Evolutionary conservation across 2,888 invertebrate species (phyloP).

Genomic region (Chymomyza caudatula): DNA sequence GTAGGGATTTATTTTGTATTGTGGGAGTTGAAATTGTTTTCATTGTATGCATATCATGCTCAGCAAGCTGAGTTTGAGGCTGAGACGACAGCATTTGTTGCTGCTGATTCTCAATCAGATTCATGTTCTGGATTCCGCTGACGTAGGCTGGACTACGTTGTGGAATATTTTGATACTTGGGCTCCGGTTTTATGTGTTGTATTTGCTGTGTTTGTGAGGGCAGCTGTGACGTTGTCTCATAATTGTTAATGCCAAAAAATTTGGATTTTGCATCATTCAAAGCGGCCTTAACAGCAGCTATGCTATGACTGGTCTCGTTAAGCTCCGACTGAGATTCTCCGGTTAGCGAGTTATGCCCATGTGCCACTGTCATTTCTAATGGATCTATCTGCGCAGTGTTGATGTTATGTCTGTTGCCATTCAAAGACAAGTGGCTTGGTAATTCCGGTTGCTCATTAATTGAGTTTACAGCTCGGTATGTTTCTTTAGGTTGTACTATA

Average conservation of each 20-base stretch:
- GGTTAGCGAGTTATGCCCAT: conserved; percentile 27
- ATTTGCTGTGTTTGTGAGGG: conserved; percentile 8
- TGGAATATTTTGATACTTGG: conserved; percentile 74
- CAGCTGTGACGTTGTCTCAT: conserved; percentile 20
- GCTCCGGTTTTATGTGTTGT: conserved; percentile 34
- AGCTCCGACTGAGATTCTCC: conserved; percentile 50
- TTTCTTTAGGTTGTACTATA: neutral
- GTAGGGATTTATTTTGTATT: conserved; percentile 29
- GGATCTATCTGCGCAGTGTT: conserved; percentile 27
- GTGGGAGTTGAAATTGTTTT: neutral
- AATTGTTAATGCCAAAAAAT: conserved; percentile 76
- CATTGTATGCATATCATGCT: conserved; percentile 10
- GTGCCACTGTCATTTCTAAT: conserved; percentile 25
- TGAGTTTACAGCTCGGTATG: neutral
- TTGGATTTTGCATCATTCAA: conserved; percentile 77
- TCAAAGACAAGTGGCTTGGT: conserved; percentile 42
- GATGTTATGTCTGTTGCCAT: conserved; percentile 34
- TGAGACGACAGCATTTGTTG: conserved; percentile 15
- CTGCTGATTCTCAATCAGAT: conserved; percentile 19
- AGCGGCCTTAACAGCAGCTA: conserved; percentile 76
- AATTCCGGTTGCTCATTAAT: conserved; percentile 24
- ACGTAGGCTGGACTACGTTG: conserved; percentile 31
- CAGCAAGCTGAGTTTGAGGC: conserved; percentile 4
- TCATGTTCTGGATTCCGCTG: conserved; percentile 57
- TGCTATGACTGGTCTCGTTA: conserved; percentile 69